These are phyloP conservation scores for Sympetrum striolatum DNA, from an alignment of 2,888 invertebrate genomes.

Conservation along the genomic window DNA sequence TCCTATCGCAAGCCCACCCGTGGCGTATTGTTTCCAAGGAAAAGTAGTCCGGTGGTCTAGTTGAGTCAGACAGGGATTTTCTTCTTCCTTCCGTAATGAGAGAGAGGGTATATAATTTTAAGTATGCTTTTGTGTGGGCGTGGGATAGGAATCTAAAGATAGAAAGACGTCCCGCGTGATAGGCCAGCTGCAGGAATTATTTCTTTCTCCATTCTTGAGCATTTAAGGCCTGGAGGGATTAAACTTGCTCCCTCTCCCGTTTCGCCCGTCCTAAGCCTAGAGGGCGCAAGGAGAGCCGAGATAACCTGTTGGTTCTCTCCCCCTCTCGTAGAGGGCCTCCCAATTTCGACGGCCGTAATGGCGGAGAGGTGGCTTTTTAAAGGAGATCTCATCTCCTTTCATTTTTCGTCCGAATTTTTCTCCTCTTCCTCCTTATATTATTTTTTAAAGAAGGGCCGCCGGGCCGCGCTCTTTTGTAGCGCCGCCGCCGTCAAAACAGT, in stretches of 20 bases:
- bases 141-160: background rate
- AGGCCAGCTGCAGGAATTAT: background rate
- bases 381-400: background rate
- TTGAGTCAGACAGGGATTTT: background rate
- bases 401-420: background rate
- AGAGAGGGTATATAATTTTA: background rate
- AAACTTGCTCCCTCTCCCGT: background rate
- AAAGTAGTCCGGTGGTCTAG: background rate
- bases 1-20: background rate
- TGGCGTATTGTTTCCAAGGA: background rate
- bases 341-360: conserved; percentile 20
- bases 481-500: background rate
- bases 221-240: background rate
- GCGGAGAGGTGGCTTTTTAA: background rate
- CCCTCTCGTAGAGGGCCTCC: background rate
- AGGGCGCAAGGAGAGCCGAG: conserved; percentile 12
- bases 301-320: conserved; percentile 33
- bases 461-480: background rate
- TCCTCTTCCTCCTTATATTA: background rate
- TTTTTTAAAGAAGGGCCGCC: background rate
- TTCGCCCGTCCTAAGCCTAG: background rate
- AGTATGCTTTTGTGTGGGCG: background rate
- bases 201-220: background rate
- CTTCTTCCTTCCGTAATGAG: background rate
- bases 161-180: background rate